Base-by-base conservation (phyloP, 2,888 invertebrate species). In the Cheilosia scutellata region DNA sequence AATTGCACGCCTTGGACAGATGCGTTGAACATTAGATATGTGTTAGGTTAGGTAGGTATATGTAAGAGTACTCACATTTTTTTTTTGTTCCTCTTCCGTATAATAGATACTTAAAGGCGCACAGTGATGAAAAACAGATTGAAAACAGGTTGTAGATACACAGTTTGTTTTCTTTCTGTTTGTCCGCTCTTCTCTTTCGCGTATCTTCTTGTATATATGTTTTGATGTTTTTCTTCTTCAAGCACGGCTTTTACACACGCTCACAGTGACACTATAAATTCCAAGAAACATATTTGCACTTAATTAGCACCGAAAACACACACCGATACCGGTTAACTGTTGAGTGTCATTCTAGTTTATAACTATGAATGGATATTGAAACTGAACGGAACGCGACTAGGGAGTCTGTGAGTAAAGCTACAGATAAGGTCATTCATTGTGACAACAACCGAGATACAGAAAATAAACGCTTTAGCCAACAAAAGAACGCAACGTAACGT, bases 251-350 rank as follows among this genome's bases (percentile, higher is more conserved):
- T 80, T 33, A 60, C 63, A 60, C 63, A 84, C 49, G 65, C 57
- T 65, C 47, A 66, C 71, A 31, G 31, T 31, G 5, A 47, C 31
- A 66, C 25, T 47, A 29, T 47, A 70, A 55, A 82, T 77, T 87
- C 74, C 72, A 74, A 63, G 63, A 78, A 82, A 87, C 76, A 74
- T 77, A 82, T 87, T 87, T 87, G 70, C 82, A 82, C 86, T 87
- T 77, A 82, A 82, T 87, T 87, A 82, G 82, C 86, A 87, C 86
- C 70, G 53, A 76, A 75, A 66, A 65, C 51, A 58, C 16, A 62
- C 55, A 74, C 29, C 58, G 47, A 58, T 44, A 65, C 51, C 58
- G 66, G 51, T 65, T 70, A 5, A 63, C 70, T 31, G 29, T 37
- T 58, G 57, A 47, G 42, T 27, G 7, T 51, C 58, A 42, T 58